Evolutionary conservation across 2,113 vertebrate genomes (phyloP), one percentile per base, ranked within the genome.

Genomic region (Odocoileus virginianus): DNA sequence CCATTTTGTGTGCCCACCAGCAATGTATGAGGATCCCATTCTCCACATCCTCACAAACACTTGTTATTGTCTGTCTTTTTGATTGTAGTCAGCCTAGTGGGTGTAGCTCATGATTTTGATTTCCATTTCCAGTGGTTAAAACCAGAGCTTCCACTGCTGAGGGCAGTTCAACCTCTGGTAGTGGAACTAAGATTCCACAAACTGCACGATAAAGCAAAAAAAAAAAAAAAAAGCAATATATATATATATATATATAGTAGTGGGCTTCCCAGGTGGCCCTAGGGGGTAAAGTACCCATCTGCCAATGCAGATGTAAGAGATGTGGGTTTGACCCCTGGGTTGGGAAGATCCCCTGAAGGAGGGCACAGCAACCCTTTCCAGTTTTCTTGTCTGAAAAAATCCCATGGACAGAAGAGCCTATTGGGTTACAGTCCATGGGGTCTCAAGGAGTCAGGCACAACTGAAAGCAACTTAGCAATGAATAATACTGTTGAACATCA

Each of bases 391-490:
- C 19, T 71, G 64, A 12, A 71, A 71, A 23, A 36, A 21, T 36
- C 64, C n/a, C 9, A 1, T 2, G 1, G n/a, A 36, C 9, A 71
- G 64, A 71, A n/a, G n/a, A 36, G n/a, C 64, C 17, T 71, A 11
- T 36, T 36, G n/a, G 19, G 19, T 71, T 71, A 71, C 19, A 71
- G 19, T 6, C n/a, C 9, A 0, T 36, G n/a, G 17, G 4, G 1
- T 36, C 17, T 71, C 64, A 36, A 36, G 36, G n/a, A 71, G n/a
- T 71, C n/a, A 71, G 64, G 23, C 9, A 23, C 19, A 36, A 36
- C 64, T 23, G n/a, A 71, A 23, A 23, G n/a, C n/a, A 36, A 36
- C 64, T 36, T 36, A 12, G 36, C 64, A 71, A n/a, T 30, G 30
- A 36, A 7, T 23, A 71, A 57, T 23, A 50, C 40, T 28, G 58